Conservation (phyloP, 2,113 vertebrate genomes). For the Ciconia boyciana region DNA sequence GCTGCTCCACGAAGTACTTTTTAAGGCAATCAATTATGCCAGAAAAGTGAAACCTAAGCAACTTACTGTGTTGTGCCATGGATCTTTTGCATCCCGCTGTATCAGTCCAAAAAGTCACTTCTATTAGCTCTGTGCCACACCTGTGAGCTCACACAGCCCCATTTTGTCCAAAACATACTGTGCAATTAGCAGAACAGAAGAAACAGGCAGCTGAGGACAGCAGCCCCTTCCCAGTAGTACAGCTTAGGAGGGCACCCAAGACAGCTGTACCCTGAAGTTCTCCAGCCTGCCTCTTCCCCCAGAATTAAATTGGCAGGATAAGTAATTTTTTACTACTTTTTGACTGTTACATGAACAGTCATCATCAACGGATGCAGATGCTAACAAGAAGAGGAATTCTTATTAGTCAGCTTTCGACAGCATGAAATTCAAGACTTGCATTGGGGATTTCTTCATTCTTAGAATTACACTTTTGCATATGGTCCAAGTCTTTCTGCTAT, state of each 20-base stretch:
- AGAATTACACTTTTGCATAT: neutral
- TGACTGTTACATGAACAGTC: neutral
- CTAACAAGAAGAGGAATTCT: neutral
- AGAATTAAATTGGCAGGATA: neutral
- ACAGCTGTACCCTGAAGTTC: neutral
- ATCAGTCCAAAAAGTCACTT: neutral
- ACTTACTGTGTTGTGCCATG: neutral
- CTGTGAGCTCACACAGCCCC: neutral
- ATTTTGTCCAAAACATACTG: neutral
- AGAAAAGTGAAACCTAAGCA: neutral
- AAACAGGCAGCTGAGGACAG: neutral
- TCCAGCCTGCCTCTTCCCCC: neutral
- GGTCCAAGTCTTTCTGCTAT: neutral
- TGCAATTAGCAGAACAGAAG: neutral
- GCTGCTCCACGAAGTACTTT: neutral
- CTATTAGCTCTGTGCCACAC: neutral
- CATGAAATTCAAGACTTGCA: neutral
- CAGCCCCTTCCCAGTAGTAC: neutral
- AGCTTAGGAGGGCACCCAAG: neutral
- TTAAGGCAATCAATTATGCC: neutral
- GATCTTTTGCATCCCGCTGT: neutral
- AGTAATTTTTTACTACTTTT: neutral
- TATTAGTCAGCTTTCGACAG: neutral
- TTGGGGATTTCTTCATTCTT: neutral
- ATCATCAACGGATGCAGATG: neutral